Conservation (phyloP, 2,113 vertebrate genomes). For the Tragelaphus imberbis region DNA sequence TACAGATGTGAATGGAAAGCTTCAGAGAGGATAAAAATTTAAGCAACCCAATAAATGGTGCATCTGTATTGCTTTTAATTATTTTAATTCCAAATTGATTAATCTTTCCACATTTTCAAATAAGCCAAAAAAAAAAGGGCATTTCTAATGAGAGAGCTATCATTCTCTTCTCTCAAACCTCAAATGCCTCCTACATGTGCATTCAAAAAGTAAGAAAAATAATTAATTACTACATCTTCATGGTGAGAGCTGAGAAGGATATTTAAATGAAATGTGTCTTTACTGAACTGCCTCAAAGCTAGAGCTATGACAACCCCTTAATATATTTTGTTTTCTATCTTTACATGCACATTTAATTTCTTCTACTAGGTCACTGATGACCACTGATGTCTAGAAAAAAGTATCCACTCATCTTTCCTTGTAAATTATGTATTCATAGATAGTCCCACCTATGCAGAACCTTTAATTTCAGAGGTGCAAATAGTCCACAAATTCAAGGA, state of each 20-base stretch:
- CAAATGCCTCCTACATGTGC: background rate
- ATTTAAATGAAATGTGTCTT: background rate
- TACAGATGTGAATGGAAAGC: background rate
- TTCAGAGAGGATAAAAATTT: background rate
- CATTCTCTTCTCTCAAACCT: background rate
- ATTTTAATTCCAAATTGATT: background rate
- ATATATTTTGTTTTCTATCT: background rate
- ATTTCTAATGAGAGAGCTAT: background rate
- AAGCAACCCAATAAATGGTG: background rate
- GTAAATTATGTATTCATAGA: background rate
- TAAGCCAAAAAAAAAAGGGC: background rate
- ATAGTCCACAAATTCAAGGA: rapidly evolving
- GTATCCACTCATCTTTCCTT: background rate
- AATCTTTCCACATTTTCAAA: background rate
- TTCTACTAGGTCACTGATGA: background rate
- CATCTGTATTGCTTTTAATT: background rate
- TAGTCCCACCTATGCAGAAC: background rate
- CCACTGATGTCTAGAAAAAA: background rate
- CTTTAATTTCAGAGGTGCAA: background rate
- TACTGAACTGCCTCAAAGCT: background rate
- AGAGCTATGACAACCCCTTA: too few species aligned
- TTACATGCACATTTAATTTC: background rate
- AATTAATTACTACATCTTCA: background rate
- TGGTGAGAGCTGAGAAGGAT: background rate
- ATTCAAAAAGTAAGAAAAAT: background rate